Base-by-base conservation (phyloP, 2,888 invertebrate species). In the Ornithoptera alexandrae region DNA sequence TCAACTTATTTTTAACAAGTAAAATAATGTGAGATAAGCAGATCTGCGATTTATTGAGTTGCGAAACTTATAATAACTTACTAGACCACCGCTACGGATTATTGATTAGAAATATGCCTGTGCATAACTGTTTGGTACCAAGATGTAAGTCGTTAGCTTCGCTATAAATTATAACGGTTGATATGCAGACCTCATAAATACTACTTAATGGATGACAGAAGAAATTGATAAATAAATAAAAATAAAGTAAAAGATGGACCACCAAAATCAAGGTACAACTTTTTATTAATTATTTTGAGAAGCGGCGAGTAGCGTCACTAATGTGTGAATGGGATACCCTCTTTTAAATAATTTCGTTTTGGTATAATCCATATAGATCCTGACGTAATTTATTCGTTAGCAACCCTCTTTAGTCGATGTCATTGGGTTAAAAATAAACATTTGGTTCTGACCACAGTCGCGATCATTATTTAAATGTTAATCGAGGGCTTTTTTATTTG, bases 101-200 rank as follows among this genome's bases (percentile, higher is more conserved):
- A 46, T 46, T 46, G 46, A 46, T 15, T 46, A 12, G 46, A 46
- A 3, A 15, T 46, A 3, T 0, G 46, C 12, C 15, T 15, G 12
- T 12, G 46, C 12, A 2, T 12, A 15, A 15, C 4, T 10, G 20
- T 56, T 67, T 65, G 1, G 24, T 24, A 4, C 30, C 30, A 30
- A 4, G 30, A 30, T 30, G 5, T 30, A 30, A 30, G 30, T 24
- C 57, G 36, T 17, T 57, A 46, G 20, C 22, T 67, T 65, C n/a
- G 46, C 58, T 30, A 58, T 58, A 58, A 42, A 18, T 58, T 36
- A 71, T 73, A 75, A 73, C 74, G 70, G 74, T 75, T 74, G 81
- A 83, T 83, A 89, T 88, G 90, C 90, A 86, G 84, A 89, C 83
- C 90, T 84, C 92, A 92, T 92, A 92, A 92, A 92, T 92, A 92